Evolutionary conservation across 2,888 invertebrate species (phyloP).

Genomic region (Thelaira solivaga): DNA sequence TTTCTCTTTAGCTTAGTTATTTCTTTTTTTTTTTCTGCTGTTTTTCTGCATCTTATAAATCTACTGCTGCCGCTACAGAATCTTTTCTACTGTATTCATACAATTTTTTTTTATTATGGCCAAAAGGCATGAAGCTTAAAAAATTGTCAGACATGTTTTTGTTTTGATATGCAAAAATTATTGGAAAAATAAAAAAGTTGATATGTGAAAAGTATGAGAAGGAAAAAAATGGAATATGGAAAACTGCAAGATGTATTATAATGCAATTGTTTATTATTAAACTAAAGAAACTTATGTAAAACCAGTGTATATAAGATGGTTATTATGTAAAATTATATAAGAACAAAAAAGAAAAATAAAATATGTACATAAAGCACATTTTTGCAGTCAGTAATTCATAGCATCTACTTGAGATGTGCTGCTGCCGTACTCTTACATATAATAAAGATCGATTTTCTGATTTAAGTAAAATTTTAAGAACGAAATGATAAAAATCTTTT

Average conservation of each 20-base stretch:
- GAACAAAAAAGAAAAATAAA: not conserved
- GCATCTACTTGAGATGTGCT: not conserved
- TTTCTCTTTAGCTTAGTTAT: not conserved
- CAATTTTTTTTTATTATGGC: conserved; percentile 34
- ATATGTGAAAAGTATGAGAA: conserved; percentile 12
- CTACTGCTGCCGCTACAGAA: conserved; percentile 24
- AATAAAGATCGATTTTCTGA: conserved; percentile 39
- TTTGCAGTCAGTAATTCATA: conserved; percentile 30
- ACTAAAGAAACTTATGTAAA: conserved; percentile 20
- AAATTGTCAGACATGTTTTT: conserved; percentile 61
- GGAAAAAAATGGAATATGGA: conserved; percentile 5
- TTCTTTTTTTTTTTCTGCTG: not conserved
- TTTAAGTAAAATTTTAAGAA: conserved; percentile 48
- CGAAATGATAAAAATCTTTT: conserved; percentile 57
- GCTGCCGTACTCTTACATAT: not conserved
- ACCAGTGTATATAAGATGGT: not conserved
- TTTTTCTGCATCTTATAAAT: conserved; percentile 1
- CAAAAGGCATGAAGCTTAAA: conserved; percentile 64
- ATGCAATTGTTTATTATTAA: conserved; percentile 42
- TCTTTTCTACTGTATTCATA: conserved; percentile 8
- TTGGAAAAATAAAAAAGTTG: conserved; percentile 56
- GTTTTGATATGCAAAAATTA: conserved; percentile 65
- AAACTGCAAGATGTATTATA: conserved; percentile 34
- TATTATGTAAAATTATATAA: conserved; percentile 16
- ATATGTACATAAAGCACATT: not conserved